Evolutionary conservation across 2,888 invertebrate species (phyloP).

Genomic region (Silvanus unidentatus): DNA sequence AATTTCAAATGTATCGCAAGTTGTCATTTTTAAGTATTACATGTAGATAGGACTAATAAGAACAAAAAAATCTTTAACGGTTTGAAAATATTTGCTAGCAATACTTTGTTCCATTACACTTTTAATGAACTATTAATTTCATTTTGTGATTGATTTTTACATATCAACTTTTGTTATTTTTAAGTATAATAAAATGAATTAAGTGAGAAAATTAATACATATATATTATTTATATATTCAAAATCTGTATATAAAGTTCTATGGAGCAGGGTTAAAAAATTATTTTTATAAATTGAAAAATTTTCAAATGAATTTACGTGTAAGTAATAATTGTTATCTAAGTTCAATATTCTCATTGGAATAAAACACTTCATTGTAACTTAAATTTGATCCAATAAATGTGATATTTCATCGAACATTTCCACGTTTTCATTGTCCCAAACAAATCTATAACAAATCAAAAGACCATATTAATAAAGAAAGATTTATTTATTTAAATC

Average conservation of each 20-base stretch:
- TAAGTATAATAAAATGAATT: neutral
- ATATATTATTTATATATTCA: neutral
- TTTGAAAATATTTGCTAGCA: neutral
- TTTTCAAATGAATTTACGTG: neutral
- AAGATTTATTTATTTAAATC: constrained; percentile 43
- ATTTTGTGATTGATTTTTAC: neutral
- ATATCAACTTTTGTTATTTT: neutral
- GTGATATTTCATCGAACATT: constrained; percentile 5
- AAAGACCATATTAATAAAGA: constrained; percentile 33
- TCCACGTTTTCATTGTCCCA: too few relatives aligned
- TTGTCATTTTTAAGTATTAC: too few relatives aligned
- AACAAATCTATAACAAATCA: constrained; percentile 3
- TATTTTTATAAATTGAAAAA: constrained; percentile 14
- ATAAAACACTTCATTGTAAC: neutral
- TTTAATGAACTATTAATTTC: neutral
- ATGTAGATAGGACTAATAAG: too few relatives aligned
- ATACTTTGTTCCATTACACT: constrained; percentile 3
- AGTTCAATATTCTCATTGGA: neutral
- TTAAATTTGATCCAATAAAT: constrained; percentile 3
- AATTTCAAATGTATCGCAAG: too few relatives aligned
- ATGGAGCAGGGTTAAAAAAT: constrained; percentile 9
- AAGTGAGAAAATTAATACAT: neutral
- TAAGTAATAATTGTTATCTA: constrained; percentile 1
- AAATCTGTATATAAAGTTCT: neutral
- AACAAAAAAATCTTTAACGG: too few relatives aligned